These are phyloP conservation scores for Novumbra hubbsi DNA, from an alignment of 2,797 vertebrate genomes.

Conservation along the genomic window DNA sequence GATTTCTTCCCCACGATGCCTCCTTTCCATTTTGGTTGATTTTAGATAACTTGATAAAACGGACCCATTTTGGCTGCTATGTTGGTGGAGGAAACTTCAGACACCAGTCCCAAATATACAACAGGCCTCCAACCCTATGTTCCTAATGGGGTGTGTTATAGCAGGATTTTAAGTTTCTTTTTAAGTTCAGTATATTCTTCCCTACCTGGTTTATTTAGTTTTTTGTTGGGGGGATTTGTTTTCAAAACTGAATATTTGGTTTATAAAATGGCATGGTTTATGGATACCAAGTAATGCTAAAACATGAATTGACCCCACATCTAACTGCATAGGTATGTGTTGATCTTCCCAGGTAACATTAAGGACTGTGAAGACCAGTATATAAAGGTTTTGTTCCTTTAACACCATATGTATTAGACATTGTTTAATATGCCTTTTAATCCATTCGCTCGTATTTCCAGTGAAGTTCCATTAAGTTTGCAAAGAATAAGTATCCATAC, in stretches of 20 bases:
- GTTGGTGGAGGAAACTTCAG: background rate
- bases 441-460: background rate
- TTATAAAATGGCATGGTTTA: background rate
- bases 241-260: background rate
- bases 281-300: background rate
- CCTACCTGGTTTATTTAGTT: background rate
- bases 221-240: background rate
- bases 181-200: background rate
- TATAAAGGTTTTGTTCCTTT: background rate
- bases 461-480: constrained; percentile 9
- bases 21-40: background rate
- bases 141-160: background rate
- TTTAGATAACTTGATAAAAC: background rate
- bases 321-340: background rate
- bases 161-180: background rate
- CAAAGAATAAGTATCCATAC: too few species aligned
- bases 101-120: background rate
- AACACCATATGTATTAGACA: background rate
- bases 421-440: constrained; percentile 7
- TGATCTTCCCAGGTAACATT: background rate
- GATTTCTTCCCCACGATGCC: constrained; percentile 4
- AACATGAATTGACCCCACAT: background rate
- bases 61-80: background rate
- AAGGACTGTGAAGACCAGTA: background rate
- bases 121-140: background rate